Evolutionary conservation across 2,888 invertebrate genomes (phyloP).

Genomic region (Parasteatoda lunata): DNA sequence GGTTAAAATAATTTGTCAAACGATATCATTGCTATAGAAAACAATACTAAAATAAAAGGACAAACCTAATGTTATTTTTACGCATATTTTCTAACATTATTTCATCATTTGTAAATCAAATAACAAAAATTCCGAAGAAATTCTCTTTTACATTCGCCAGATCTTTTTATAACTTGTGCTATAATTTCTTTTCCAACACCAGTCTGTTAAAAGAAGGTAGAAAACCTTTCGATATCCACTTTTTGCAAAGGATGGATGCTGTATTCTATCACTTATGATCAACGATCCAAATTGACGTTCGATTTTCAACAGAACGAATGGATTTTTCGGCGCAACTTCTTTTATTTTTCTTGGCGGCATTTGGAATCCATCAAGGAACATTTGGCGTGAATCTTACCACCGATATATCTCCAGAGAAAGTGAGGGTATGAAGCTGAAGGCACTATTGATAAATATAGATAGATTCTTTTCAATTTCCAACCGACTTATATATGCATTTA

Average conservation of each 20-base stretch:
- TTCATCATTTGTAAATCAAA: too few relatives aligned
- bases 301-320: slow-evolving; percentile 35
- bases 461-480: slow-evolving; percentile 38
- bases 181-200: too few relatives aligned
- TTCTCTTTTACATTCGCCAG: too few relatives aligned
- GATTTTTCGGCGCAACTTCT: neutral
- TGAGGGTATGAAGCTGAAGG: slow-evolving; percentile 1
- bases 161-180: too few relatives aligned
- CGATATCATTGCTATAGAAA: too few relatives aligned
- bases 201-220: neutral
- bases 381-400: slow-evolving; percentile 34
- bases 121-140: too few relatives aligned
- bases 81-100: too few relatives aligned
- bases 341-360: slow-evolving; percentile 27
- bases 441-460: slow-evolving; percentile 56
- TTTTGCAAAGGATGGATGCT: neutral
- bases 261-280: slow-evolving; percentile 22
- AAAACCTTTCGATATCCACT: neutral
- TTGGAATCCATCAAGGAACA: slow-evolving; percentile 63
- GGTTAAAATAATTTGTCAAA: too few relatives aligned
- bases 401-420: slow-evolving; percentile 17
- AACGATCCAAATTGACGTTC: slow-evolving; percentile 42
- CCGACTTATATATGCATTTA: slow-evolving; percentile 60
- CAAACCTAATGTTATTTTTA: too few relatives aligned
- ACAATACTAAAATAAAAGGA: too few relatives aligned